Evolutionary conservation across 2,888 invertebrate species (phyloP).

Genomic region (Muschampia plurimacula): DNA sequence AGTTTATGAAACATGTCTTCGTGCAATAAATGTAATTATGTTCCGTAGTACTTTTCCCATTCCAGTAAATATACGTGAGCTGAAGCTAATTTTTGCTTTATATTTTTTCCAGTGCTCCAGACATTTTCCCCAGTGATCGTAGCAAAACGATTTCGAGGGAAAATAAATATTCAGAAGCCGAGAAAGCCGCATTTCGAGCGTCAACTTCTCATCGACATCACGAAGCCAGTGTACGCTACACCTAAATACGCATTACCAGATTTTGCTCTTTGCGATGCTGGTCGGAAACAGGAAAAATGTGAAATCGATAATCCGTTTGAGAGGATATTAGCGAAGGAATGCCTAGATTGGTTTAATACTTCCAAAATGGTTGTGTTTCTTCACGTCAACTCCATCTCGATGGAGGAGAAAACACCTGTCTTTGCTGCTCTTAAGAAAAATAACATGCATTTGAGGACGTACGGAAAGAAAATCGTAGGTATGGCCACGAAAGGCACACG

Average conservation of each 20-base stretch:
- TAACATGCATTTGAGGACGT: slow-evolving; percentile 89
- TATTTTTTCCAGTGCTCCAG: slow-evolving; percentile 72
- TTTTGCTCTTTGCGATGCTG: slow-evolving; percentile 81
- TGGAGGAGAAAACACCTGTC: slow-evolving; percentile 88
- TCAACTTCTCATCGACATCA: slow-evolving; percentile 87
- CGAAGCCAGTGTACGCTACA: slow-evolving; percentile 86
- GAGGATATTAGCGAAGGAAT: slow-evolving; percentile 89
- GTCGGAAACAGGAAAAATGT: slow-evolving; percentile 51
- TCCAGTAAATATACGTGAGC: not conserved
- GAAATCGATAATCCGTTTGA: slow-evolving; percentile 89
- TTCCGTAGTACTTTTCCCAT: not conserved
- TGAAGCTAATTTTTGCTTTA: not conserved
- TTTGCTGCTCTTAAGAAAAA: slow-evolving; percentile 87
- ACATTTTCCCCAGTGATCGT: slow-evolving; percentile 75
- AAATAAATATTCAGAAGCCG: slow-evolving; percentile 92
- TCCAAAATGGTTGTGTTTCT: slow-evolving; percentile 90
- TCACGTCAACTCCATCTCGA: slow-evolving; percentile 90
- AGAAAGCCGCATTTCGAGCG: slow-evolving; percentile 89
- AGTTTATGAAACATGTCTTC: slow-evolving; percentile 51
- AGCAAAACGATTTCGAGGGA: slow-evolving; percentile 89
- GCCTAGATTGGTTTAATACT: slow-evolving; percentile 88
- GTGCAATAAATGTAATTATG: slow-evolving; percentile 57
- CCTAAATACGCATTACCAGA: slow-evolving; percentile 76
- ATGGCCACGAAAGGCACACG: slow-evolving; percentile 88
- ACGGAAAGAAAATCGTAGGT: slow-evolving; percentile 87